A percentile compares a stretch with the other conserved stretches of the same genome.
These are phyloP conservation scores for Palythoa grandis DNA, from an alignment of 92 coral and sea anemone genomes.

Conservation along the genomic window DNA sequence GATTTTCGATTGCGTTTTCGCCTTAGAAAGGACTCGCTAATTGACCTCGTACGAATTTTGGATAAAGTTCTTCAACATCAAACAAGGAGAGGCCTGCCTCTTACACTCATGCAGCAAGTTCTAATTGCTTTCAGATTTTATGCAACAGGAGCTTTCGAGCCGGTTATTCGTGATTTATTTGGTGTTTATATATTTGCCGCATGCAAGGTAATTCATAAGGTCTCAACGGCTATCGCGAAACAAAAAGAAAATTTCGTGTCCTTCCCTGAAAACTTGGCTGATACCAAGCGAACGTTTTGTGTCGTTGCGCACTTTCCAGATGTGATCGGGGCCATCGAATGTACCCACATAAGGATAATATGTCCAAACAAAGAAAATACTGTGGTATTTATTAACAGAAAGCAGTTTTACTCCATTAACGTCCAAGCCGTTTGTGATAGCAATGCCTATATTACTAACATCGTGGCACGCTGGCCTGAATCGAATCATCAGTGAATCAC, in stretches of 20 bases:
- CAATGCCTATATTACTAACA: too few species aligned
- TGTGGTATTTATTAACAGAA: too few species aligned
- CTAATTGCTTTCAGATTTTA: constrained; percentile 30
- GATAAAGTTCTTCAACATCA: constrained; percentile 32
- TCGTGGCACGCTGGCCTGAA: too few species aligned
- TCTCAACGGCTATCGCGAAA: constrained; percentile 37
- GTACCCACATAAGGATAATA: constrained; percentile 43
- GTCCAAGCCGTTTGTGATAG: too few species aligned
- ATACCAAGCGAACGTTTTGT: constrained; percentile 41
- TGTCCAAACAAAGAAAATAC: constrained; percentile 44
- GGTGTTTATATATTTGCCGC: constrained; percentile 47
- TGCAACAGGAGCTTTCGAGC: constrained; percentile 34
- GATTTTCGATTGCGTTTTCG: constrained; percentile 18
- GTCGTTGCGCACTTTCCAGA: constrained; percentile 35
- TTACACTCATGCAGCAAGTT: constrained; percentile 33
- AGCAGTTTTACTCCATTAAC: too few species aligned
- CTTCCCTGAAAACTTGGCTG: constrained; percentile 46
- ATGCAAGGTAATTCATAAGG: constrained; percentile 45
- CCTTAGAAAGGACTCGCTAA: constrained; percentile 1
- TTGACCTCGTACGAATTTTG: background rate
- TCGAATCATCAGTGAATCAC: too few species aligned
- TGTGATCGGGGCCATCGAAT: constrained; percentile 51
- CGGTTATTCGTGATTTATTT: too few species aligned
- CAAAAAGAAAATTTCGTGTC: constrained; percentile 32
- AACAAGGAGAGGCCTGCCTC: constrained; percentile 38